Conservation (phyloP, 2,113 vertebrate genomes). For the Chionodraco myersi region DNA sequence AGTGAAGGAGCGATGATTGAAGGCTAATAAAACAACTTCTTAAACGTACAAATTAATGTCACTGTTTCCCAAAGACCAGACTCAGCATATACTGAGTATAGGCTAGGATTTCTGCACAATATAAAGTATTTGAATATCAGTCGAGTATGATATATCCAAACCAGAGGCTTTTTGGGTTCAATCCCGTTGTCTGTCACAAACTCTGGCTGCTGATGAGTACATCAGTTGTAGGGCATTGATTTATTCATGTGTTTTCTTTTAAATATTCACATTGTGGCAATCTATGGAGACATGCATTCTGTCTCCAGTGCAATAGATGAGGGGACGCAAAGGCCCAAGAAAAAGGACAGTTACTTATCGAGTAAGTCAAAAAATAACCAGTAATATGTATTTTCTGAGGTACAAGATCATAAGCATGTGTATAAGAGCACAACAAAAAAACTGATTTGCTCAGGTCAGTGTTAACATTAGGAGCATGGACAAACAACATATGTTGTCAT, state of each 20-base stretch:
- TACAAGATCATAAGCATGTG: background rate
- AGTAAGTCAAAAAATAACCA: slow-evolving; percentile 63
- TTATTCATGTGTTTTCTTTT: slow-evolving; percentile 73
- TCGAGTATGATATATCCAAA: slow-evolving; percentile 16
- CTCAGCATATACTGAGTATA: background rate
- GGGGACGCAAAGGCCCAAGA: slow-evolving; percentile 43
- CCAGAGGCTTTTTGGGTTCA: slow-evolving; percentile 39
- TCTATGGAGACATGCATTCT: slow-evolving; percentile 52
- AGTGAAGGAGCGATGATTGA: slow-evolving; percentile 61
- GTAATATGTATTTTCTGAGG: slow-evolving; percentile 10
- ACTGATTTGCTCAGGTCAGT: background rate
- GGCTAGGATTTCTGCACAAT: slow-evolving; percentile 6
- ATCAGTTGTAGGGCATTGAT: slow-evolving; percentile 62
- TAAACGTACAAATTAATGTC: slow-evolving; percentile 53
- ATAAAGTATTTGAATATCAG: slow-evolving; percentile 25
- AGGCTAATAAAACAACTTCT: slow-evolving; percentile 70
- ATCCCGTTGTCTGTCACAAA: slow-evolving; percentile 50
- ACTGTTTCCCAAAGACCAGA: slow-evolving; percentile 3
- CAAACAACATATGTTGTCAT: background rate
- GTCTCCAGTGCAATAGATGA: slow-evolving; percentile 47
- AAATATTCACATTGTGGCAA: slow-evolving; percentile 74
- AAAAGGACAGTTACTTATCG: slow-evolving; percentile 62
- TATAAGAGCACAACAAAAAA: background rate
- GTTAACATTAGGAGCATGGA: background rate
- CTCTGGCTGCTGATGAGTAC: slow-evolving; percentile 57